Evolutionary conservation across 2,113 vertebrate species (phyloP), one percentile per base, ranked within the genome.

Genomic region (Tachysurus vachellii): DNA sequence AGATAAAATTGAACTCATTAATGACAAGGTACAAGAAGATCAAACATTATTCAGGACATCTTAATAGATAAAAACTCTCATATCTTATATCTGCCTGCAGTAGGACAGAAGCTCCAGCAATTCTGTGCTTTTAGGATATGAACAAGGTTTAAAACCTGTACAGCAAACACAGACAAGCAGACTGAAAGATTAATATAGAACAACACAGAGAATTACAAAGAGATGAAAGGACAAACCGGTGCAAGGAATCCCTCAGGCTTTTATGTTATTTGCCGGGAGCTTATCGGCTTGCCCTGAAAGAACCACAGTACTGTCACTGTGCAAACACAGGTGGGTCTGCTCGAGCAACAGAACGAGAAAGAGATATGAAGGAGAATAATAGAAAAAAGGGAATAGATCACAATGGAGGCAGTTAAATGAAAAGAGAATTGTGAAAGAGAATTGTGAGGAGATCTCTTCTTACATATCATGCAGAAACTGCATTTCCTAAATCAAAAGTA

Each of bases 311-410:
- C 87, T 87, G 88, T 89, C 90, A 80, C 90, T 87, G 85, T 85
- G 90, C 85, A 91, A 91, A 91, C 90, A 91, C 90, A 91, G 90
- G 90, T 91, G 90, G 90, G 83, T 73, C 66, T 73, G 53, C 85
- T 84, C 16, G 66, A 59, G 54, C 56, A 61, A 84, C 73, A 77
- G 54, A 85, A 50, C 56, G 59, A 82, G 68, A 82, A 57, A 88
- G 56, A 84, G 84, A 87, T 87, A 87, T 79, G 82, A 88, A 64
- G 62, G 82, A 62, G 87, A 88, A 88, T 85, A 90, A 90, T 79
- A 88, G 87, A 86, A 83, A 80, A 88, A 84, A 88, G 86, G 66
- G 86, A 85, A 68, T n/a, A 21, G 61, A 84, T 59, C 64, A 86
- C 80, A 71, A 80, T 61, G n/a, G 73, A 85, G 36, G 82, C 71